Evolutionary conservation across 2,797 vertebrate species (phyloP).

Genomic region (Lacerta bilineata): DNA sequence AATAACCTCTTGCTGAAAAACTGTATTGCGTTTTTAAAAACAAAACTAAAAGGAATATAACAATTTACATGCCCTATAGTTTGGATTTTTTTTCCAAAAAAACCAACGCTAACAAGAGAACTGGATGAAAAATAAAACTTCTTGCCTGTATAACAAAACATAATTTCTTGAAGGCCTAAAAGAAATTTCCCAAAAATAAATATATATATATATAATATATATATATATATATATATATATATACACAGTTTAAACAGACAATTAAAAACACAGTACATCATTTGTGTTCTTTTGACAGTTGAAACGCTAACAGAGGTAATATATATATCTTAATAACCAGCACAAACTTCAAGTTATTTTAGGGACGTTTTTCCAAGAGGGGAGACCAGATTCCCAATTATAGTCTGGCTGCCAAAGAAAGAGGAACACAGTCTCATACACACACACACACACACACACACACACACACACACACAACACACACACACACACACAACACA

Average conservation of each 20-base stretch:
- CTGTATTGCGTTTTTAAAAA: not conserved
- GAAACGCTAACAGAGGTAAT: conserved; percentile 11
- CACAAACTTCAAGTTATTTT: conserved; percentile 28
- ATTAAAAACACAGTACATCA: conserved; percentile 43
- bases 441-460: too few species aligned
- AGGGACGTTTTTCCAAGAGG: conserved; percentile 30
- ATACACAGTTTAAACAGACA: conserved; percentile 60
- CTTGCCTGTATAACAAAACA: conserved; percentile 48
- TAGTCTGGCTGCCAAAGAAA: conserved; percentile 35
- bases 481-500: too few species aligned
- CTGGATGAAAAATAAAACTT: conserved; percentile 52
- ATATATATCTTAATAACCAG: conserved; percentile 25
- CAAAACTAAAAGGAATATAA: conserved; percentile 11
- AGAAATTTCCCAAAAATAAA: not conserved
- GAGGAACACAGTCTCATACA: not conserved
- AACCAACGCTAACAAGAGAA: conserved; percentile 51
- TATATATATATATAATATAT: conserved; percentile 26
- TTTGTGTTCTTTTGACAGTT: conserved; percentile 34
- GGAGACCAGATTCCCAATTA: conserved; percentile 46
- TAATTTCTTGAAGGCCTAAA: conserved; percentile 21
- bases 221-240: conserved; percentile 22
- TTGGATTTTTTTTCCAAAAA: conserved; percentile 45
- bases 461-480: too few species aligned
- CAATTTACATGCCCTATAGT: conserved; percentile 18
- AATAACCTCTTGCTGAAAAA: not conserved